Conservation (phyloP, 1,140 invertebrate species). For the Eurytemora carolleeae region DNA sequence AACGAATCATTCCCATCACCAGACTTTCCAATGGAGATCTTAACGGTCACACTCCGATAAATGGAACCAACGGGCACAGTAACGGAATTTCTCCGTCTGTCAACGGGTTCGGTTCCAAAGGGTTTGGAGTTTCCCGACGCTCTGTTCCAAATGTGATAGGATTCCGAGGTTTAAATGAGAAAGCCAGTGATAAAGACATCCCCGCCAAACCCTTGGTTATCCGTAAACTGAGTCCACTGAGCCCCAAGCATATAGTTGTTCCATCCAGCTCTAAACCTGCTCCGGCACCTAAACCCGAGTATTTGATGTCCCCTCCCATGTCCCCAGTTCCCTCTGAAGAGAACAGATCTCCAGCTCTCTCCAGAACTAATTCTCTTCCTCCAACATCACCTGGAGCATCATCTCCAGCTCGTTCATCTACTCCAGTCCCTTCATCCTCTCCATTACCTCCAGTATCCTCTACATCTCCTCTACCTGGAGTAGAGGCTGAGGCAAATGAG, state of each 20-base stretch:
- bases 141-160: neutral
- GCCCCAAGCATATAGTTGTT: neutral
- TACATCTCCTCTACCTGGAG: no score
- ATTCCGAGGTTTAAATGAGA: neutral
- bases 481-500: no score
- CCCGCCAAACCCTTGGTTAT: neutral
- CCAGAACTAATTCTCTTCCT: no score
- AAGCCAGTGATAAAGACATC: neutral
- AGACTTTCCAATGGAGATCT: neutral
- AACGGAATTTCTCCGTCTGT: neutral
- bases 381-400: no score
- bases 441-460: no score
- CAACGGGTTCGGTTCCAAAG: no score
- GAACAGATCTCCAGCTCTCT: no score
- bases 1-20: neutral
- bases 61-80: neutral
- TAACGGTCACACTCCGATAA: neutral
- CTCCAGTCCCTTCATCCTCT: no score
- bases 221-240: neutral
- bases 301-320: neutral
- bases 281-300: neutral
- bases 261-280: neutral
- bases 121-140: no score
- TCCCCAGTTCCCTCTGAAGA: neutral
- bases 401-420: no score